Percentiles rank a stretch among this genome's conserved stretches.
phyloP scores from a whole-genome alignment of 1,140 invertebrate genomes.

The Epicauta chinensis region DNA sequence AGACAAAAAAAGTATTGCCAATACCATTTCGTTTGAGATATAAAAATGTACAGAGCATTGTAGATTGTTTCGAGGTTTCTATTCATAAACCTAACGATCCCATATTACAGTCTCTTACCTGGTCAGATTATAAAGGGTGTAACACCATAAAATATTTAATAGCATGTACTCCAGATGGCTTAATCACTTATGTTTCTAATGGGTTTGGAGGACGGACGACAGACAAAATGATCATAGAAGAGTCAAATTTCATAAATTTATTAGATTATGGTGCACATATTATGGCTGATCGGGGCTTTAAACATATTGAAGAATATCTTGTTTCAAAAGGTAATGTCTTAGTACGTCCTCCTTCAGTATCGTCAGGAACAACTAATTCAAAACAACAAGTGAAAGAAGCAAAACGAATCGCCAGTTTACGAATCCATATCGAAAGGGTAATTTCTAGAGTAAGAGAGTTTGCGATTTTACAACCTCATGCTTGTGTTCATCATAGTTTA shows the following conservation, averaged over 20 bases:
- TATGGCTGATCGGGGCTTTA: conserved; percentile 39
- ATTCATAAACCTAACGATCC: conserved; percentile 29
- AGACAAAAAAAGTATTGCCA: conserved; percentile 1
- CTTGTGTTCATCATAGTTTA: not conserved
- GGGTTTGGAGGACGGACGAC: conserved; percentile 34
- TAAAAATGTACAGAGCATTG: not conserved
- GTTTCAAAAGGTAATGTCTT: conserved; percentile 26
- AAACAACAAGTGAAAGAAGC: conserved; percentile 30
- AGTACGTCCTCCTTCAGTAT: conserved; percentile 35
- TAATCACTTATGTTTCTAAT: conserved; percentile 38
- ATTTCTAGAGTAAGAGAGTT: conserved; percentile 38
- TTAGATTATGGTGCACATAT: conserved; percentile 21
- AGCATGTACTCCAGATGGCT: conserved; percentile 32
- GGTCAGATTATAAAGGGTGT: conserved; percentile 34
- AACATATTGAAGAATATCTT: conserved; percentile 31
- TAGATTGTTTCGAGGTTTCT: not conserved
- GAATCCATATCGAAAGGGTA: conserved; percentile 40
- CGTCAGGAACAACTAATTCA: not conserved
- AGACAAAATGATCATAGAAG: conserved; percentile 32
- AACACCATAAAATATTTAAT: conserved; percentile 42
- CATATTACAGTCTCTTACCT: conserved; percentile 25
- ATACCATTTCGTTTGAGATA: conserved; percentile 1
- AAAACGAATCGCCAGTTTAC: conserved; percentile 37
- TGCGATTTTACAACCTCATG: conserved; percentile 11
- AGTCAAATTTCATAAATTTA: conserved; percentile 29